Conservation (phyloP, 2,888 invertebrate genomes). For the Eurytoma californica region DNA sequence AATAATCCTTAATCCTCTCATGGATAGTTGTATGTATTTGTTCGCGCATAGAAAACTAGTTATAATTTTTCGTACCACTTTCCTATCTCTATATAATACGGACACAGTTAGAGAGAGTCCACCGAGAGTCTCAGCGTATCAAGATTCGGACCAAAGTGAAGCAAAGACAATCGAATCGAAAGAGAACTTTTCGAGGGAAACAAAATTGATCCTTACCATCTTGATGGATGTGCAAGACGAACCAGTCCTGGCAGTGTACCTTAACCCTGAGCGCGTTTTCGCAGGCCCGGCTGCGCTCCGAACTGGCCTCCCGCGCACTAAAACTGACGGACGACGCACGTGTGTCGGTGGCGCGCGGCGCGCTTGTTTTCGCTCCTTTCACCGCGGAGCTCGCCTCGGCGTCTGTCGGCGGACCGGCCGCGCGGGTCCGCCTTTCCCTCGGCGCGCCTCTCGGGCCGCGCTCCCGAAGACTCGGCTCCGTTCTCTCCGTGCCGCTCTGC, state of each 20-base stretch:
- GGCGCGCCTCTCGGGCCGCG: slow-evolving; percentile 21
- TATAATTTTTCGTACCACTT: no score
- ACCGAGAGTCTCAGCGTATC: no score
- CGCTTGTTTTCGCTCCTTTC: slow-evolving; percentile 18
- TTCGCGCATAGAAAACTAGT: no score
- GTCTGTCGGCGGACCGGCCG: slow-evolving; percentile 10
- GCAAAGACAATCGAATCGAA: no score
- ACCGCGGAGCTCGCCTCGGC: slow-evolving; percentile 16
- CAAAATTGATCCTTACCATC: slow-evolving; percentile 33
- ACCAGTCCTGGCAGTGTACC: slow-evolving; percentile 31
- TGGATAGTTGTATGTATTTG: no score
- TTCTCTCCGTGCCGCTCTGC: not conserved
- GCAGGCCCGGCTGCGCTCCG: not conserved
- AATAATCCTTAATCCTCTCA: no score
- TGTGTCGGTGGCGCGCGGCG: not conserved
- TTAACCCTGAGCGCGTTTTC: not conserved
- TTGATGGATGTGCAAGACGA: slow-evolving; percentile 23
- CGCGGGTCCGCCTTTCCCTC: slow-evolving; percentile 21
- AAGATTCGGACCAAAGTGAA: no score
- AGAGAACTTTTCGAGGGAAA: no score
- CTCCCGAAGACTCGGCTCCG: not conserved
- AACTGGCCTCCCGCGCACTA: slow-evolving; percentile 4
- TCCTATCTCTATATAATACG: no score
- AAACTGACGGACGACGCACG: not conserved
- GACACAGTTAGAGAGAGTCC: no score